Conservation (phyloP, 2,797 vertebrate genomes). For the Heliangelus exortis region DNA sequence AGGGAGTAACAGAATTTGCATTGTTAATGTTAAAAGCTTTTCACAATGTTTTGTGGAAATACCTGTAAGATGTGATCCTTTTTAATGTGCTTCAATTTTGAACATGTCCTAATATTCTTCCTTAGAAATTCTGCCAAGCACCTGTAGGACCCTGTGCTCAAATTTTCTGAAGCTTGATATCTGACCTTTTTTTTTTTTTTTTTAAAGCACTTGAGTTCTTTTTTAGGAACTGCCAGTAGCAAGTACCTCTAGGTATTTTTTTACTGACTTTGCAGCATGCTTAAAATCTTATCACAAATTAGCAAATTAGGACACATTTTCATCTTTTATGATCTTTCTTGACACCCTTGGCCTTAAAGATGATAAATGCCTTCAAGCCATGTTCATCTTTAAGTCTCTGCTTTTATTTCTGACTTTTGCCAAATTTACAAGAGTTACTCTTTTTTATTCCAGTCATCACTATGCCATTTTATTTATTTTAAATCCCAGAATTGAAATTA, state of each 20-base stretch:
- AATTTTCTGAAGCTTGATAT: not conserved
- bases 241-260: not conserved
- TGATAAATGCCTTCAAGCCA: not conserved
- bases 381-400: not conserved
- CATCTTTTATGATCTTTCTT: not conserved
- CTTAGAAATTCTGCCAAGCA: not conserved
- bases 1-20: not conserved
- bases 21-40: not conserved
- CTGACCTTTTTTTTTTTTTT: not conserved
- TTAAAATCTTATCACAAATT: not conserved
- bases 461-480: not conserved
- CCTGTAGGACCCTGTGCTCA: not conserved
- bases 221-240: not conserved
- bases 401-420: conserved; percentile 1
- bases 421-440: not conserved
- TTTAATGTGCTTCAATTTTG: not conserved
- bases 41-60: not conserved
- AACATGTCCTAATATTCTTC: not conserved
- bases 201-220: not conserved
- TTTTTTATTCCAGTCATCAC: not conserved
- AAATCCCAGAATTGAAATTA: not conserved
- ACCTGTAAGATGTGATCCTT: not conserved
- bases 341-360: not conserved
- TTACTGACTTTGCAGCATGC: not conserved
- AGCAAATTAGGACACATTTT: not conserved